Conservation (phyloP, 2,113 vertebrate genomes). For the Trogon surrucura region DNA sequence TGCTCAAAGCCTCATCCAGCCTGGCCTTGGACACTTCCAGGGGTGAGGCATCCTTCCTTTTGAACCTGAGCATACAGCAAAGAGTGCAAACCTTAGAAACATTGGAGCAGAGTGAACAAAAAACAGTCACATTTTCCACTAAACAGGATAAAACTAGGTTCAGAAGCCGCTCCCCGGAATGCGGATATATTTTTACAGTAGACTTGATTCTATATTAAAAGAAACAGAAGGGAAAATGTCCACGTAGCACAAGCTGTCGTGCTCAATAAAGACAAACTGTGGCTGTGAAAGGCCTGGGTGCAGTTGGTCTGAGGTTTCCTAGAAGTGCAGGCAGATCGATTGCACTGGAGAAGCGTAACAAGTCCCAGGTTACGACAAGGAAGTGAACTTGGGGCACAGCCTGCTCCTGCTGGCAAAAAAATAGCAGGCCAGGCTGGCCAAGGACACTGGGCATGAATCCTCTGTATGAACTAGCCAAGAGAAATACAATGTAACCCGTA, state of each 20-base stretch:
- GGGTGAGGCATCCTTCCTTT: not conserved
- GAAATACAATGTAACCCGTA: not conserved
- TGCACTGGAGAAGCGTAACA: accelerated
- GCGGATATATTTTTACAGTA: not conserved
- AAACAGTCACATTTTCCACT: not conserved
- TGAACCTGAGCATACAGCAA: not conserved
- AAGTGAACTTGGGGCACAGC: not conserved
- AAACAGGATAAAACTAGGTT: not conserved
- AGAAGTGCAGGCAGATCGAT: accelerated
- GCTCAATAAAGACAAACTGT: accelerated
- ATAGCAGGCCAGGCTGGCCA: not conserved
- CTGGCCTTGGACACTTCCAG: too few species aligned
- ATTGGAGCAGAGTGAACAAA: not conserved
- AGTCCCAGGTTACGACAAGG: not conserved
- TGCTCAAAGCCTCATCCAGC: too few species aligned
- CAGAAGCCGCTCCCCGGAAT: not conserved
- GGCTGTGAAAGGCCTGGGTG: not conserved
- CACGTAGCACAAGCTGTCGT: not conserved
- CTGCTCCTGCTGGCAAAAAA: not conserved
- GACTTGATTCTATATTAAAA: not conserved
- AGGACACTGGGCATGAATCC: not conserved
- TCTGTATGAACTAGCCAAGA: not conserved
- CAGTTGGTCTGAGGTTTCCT: not conserved
- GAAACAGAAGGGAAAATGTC: not conserved
- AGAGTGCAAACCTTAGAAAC: not conserved